Conservation (phyloP, 2,797 vertebrate species). For the Sebastes iracundus region DNA sequence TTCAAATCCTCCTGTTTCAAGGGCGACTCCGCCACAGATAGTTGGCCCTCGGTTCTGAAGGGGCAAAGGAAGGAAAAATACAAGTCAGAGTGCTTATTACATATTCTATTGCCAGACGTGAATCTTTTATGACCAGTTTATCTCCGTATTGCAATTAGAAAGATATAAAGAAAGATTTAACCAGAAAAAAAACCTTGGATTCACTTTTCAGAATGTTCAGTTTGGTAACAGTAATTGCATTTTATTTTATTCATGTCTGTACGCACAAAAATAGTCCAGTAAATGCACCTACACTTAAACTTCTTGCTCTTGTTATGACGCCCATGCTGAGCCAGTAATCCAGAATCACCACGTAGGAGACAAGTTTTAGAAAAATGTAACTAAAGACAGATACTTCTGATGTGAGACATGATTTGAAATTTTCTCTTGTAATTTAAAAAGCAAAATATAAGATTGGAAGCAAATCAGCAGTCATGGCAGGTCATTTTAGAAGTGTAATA, state of each 20-base stretch:
- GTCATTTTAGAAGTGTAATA: not conserved
- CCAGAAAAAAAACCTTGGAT: not conserved
- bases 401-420: not conserved
- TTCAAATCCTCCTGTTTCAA: slow-evolving; percentile 34
- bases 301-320: not conserved
- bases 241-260: not conserved
- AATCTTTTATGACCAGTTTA: slow-evolving; percentile 3
- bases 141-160: not conserved
- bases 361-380: not conserved
- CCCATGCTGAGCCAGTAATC: not conserved
- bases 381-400: not conserved
- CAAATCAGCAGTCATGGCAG: not conserved
- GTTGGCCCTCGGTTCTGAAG: not conserved
- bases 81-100: not conserved
- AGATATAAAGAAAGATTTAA: not conserved
- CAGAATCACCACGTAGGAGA: not conserved
- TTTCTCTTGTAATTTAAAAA: not conserved
- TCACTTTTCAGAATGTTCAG: not conserved
- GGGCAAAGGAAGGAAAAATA: not conserved
- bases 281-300: not conserved
- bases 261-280: too few relatives aligned
- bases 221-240: not conserved
- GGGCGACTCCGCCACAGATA: not conserved
- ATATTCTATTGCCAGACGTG: slow-evolving; percentile 1
- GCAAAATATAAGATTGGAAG: not conserved